Percentiles rank a stretch among this genome's conserved stretches.
These are phyloP conservation scores for Acronicta alni DNA, from an alignment of 2,888 invertebrate genomes.

Conservation along the genomic window DNA sequence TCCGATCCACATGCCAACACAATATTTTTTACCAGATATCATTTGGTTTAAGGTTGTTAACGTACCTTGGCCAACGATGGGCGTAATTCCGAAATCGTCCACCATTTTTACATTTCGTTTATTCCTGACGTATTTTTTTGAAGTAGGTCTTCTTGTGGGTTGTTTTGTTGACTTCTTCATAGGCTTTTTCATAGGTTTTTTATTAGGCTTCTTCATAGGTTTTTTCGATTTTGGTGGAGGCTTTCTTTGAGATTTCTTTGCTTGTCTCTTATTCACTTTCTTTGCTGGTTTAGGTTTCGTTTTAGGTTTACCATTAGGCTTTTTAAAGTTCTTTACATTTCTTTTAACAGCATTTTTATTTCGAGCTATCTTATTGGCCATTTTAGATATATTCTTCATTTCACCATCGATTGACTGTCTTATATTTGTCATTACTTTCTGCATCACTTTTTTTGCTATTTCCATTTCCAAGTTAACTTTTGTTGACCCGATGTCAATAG, in stretches of 20 bases:
- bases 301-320: neutral
- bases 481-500: slow-evolving; percentile 35
- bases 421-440: slow-evolving; percentile 25
- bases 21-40: no score
- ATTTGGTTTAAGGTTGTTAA: no score
- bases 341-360: neutral
- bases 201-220: neutral
- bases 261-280: slow-evolving; percentile 31
- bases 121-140: slow-evolving; percentile 8
- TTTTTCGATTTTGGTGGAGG: neutral
- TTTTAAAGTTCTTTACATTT: slow-evolving; percentile 3
- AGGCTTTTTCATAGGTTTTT: slow-evolving; percentile 20
- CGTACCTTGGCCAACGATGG: slow-evolving; percentile 13
- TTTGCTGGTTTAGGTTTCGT: slow-evolving; percentile 15
- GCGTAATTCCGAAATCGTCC: neutral
- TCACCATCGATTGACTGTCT: slow-evolving; percentile 31
- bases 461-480: slow-evolving; percentile 31
- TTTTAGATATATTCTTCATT: slow-evolving; percentile 31
- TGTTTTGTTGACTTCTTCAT: slow-evolving; percentile 4
- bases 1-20: no score
- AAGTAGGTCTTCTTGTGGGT: neutral
- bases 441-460: slow-evolving; percentile 60
- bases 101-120: slow-evolving; percentile 17
- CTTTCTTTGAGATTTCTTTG: slow-evolving; percentile 15
- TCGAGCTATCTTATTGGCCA: neutral